A percentile compares a stretch with the other conserved stretches of the same genome.
These are phyloP conservation scores for Columbina picui DNA, from an alignment of 2,113 vertebrate genomes.

Conservation along the genomic window DNA sequence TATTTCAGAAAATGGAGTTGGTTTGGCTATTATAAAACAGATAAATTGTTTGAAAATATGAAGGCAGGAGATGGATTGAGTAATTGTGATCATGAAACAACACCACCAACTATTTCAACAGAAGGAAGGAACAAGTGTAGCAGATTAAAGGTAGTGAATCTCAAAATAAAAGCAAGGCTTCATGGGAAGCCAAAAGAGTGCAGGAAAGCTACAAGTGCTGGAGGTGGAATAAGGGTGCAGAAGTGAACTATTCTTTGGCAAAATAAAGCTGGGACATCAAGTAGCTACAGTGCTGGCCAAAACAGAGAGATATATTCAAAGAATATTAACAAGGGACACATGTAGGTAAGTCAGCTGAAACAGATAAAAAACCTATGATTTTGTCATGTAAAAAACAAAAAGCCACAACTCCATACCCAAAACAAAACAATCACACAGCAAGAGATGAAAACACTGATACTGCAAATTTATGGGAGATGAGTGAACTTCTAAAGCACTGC, in stretches of 20 bases:
- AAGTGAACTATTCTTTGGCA: background rate
- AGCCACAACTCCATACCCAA: background rate
- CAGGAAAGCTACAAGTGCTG: background rate
- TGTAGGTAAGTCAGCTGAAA: background rate
- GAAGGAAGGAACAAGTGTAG: background rate
- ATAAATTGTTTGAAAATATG: background rate
- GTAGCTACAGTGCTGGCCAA: background rate
- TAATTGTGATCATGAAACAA: background rate
- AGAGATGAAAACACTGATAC: background rate
- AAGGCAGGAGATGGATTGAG: background rate
- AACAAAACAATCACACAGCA: background rate
- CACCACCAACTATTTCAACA: background rate
- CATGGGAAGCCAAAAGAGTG: background rate
- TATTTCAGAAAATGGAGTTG: background rate
- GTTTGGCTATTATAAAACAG: background rate
- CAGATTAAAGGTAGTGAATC: background rate
- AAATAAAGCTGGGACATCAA: background rate
- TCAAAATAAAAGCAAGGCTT: background rate
- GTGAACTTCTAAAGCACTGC: background rate
- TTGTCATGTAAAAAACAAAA: background rate
- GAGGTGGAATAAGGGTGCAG: background rate
- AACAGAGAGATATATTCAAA: background rate
- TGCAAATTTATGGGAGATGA: rapidly evolving
- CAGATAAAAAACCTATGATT: background rate
- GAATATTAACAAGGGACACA: background rate